Evolutionary conservation across 2,797 vertebrate genomes (phyloP).

Genomic region (Falco rusticolus): DNA sequence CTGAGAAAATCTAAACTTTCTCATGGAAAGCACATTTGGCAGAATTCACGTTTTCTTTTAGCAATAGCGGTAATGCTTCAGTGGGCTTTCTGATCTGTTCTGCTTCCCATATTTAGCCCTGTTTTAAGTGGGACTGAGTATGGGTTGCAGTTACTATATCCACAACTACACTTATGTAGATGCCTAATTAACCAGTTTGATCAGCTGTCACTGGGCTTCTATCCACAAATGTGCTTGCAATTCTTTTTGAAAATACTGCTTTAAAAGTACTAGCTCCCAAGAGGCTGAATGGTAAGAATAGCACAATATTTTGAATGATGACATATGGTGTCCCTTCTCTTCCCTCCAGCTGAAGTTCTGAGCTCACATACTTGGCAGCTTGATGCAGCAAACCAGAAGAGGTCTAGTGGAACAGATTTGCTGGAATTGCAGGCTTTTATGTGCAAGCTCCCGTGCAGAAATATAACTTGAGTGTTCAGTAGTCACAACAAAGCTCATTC

Average conservation of each 20-base stretch:
- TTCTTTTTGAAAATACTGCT: background rate
- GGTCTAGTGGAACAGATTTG: background rate
- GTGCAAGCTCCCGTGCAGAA: background rate
- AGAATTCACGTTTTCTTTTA: constrained; percentile 4
- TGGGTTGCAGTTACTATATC: background rate
- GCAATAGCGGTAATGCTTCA: background rate
- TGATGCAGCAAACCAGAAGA: constrained; percentile 2
- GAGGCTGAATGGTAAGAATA: background rate
- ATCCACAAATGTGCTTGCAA: background rate
- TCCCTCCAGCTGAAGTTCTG: constrained; percentile 15
- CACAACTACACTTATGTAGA: background rate
- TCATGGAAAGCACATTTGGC: background rate
- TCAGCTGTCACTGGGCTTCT: constrained; percentile 16
- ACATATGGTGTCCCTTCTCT: constrained; percentile 19
- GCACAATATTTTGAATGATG: background rate
- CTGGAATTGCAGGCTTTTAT: background rate
- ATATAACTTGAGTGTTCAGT: background rate
- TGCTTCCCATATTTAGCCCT: constrained; percentile 45
- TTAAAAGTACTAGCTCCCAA: background rate
- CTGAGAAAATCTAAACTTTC: constrained; percentile 32
- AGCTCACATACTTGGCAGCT: background rate
- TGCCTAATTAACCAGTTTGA: constrained; percentile 1
- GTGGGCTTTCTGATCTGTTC: background rate
- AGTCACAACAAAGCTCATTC: background rate
- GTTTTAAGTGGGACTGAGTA: background rate